Base-by-base conservation (phyloP, 2,113 vertebrate genomes). In the Heterotis niloticus region DNA sequence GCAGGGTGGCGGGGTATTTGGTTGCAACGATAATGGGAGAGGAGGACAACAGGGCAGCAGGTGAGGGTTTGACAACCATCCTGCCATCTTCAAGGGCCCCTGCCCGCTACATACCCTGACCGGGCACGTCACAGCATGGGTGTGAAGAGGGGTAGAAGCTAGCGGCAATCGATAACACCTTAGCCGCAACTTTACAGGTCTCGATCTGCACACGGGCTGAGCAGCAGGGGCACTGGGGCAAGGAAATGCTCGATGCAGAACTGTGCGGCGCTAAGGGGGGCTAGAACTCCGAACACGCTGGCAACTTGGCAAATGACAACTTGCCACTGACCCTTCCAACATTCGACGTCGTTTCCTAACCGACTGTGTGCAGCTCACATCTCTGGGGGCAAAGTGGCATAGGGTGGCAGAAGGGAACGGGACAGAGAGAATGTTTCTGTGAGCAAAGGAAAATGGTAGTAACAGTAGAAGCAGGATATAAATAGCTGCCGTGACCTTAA, bases 401-500 rank as follows among this genome's bases (percentile, higher is more conserved):
- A 74, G 57, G 77, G 80, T 82, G 84, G 80, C 78, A 85, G 68
- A 83, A 78, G 14, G 64, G 64, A 67, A 80, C 56, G 57, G 34
- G 34, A 75, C 68, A 65, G 44, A 59, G 76, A 83, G 34, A 44
- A 44, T 44, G 83, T 60, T 71, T 75, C 17, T 57, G 52, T 70
- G 68, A 70, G 54, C 24, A 83, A 79, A 68, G 80, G 80, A 85
- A 79, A 84, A 87, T 86, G 82, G 84, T 81, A 82, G 89, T 85
- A 90, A 89, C 84, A 78, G 87, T 85, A 84, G 86, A 89, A 89
- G 34, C 44, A 68, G 34, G 86, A 87, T 91, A 93, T 91, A 87
- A 91, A 91, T 93, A 93, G 89, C 78, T 82, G 87, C 81, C 75
- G 81, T 81, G 80, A 83, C 88, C 81, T 82, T 87, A 90, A 89